Conservation (phyloP, 2,888 invertebrate genomes). For the Clivina fossor region DNA sequence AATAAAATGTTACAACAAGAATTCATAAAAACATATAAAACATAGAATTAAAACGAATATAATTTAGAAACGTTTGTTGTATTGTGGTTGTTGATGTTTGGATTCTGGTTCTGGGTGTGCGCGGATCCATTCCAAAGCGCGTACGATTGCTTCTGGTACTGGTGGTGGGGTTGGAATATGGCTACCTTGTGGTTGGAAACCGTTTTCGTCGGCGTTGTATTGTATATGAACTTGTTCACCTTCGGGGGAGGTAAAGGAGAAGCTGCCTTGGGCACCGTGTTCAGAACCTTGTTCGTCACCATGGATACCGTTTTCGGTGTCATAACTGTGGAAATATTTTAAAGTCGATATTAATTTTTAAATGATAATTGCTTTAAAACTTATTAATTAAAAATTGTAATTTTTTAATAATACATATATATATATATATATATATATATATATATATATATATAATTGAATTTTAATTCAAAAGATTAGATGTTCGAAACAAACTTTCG, state of each 20-base stretch:
- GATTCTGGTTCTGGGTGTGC: slow-evolving; percentile 56
- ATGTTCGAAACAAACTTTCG: too few relatives aligned
- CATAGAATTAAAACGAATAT: background rate
- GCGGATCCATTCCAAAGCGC: slow-evolving; percentile 66
- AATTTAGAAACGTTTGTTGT: slow-evolving; percentile 16
- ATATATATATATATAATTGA: too few relatives aligned
- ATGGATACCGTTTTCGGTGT: slow-evolving; percentile 64
- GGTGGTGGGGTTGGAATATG: slow-evolving; percentile 64
- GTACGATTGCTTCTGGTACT: slow-evolving; percentile 68
- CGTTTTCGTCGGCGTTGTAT: slow-evolving; percentile 65
- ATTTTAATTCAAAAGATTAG: too few relatives aligned
- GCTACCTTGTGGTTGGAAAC: slow-evolving; percentile 59
- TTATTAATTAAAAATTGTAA: too few relatives aligned
- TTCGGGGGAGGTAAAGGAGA: slow-evolving; percentile 57
- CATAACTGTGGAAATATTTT: slow-evolving; percentile 52
- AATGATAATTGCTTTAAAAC: too few relatives aligned
- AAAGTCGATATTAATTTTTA: background rate
- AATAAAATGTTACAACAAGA: slow-evolving; percentile 11
- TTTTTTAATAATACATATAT: too few relatives aligned
- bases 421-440: too few relatives aligned
- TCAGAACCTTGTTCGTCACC: slow-evolving; percentile 59
- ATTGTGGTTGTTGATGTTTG: too few relatives aligned
- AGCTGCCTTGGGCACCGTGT: slow-evolving; percentile 55
- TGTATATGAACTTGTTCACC: slow-evolving; percentile 59
- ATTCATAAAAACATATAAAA: too few relatives aligned